phyloP scores from a whole-genome alignment of 2,888 invertebrate genomes.

The Abrostola triplasia region DNA sequence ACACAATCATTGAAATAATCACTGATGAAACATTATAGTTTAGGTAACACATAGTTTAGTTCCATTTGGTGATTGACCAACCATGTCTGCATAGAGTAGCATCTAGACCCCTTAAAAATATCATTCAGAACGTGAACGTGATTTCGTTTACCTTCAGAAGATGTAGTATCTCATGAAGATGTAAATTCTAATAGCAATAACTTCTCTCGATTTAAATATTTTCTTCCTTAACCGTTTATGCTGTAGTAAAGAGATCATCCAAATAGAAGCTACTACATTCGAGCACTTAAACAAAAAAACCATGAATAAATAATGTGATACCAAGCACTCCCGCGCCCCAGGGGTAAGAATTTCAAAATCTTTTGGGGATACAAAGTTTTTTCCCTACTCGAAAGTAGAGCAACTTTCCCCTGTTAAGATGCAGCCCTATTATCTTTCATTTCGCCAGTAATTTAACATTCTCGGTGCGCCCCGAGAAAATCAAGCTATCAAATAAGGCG shows the following conservation, averaged over 20 bases:
- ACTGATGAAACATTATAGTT: too few species aligned
- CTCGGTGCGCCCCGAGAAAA: constrained; percentile 80
- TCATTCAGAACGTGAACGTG: too few species aligned
- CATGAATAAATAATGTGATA: constrained; percentile 85
- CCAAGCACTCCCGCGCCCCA: constrained; percentile 65
- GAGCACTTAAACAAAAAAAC: constrained; percentile 67
- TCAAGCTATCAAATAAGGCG: constrained; percentile 86
- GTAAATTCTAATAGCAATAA: constrained; percentile 22
- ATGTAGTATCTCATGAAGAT: too few species aligned
- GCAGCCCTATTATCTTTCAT: constrained; percentile 87
- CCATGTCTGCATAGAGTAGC: too few species aligned
- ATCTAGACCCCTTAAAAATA: too few species aligned
- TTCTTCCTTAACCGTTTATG: constrained; percentile 56
- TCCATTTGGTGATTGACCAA: too few species aligned
- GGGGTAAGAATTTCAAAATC: constrained; percentile 80
- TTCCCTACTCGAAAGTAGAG: constrained; percentile 70
- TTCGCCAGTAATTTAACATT: constrained; percentile 87
- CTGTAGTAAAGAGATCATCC: constrained; percentile 55
- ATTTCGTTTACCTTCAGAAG: too few species aligned
- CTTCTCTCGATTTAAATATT: constrained; percentile 29
- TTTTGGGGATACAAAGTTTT: constrained; percentile 82
- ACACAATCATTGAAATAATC: too few species aligned
- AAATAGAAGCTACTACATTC: constrained; percentile 61
- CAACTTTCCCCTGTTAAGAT: constrained; percentile 79
- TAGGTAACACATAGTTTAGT: too few species aligned